These are phyloP conservation scores for Acrossocheilus wenchowensis DNA, from an alignment of 2,797 vertebrate genomes.

Conservation along the genomic window DNA sequence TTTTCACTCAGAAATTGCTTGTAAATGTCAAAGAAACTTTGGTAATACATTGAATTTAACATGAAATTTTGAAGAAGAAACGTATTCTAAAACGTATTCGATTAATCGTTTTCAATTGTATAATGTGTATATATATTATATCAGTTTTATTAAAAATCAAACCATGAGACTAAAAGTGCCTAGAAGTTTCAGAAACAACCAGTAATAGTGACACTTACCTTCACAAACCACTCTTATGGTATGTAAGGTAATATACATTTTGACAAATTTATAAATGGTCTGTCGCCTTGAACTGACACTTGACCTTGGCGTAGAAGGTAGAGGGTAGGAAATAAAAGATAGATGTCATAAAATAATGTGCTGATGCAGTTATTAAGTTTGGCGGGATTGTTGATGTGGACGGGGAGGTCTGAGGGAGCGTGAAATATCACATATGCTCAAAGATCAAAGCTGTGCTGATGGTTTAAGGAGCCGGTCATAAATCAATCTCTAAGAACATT, in stretches of 20 bases:
- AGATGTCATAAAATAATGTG: conserved; percentile 2
- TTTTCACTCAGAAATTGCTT: too few relatives aligned
- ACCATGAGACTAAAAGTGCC: not conserved
- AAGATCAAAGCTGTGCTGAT: conserved; percentile 49
- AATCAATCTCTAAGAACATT: conserved; percentile 35
- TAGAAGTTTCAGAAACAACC: not conserved
- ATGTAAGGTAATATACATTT: not conserved
- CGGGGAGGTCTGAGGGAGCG: not conserved
- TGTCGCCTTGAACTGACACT: not conserved
- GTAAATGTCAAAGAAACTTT: too few relatives aligned
- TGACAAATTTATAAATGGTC: conserved; percentile 7
- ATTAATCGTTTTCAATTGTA: too few relatives aligned
- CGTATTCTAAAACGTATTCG: too few relatives aligned
- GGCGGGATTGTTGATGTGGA: conserved; percentile 21
- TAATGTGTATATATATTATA: too few relatives aligned
- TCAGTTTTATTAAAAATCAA: not conserved
- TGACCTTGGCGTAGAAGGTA: not conserved
- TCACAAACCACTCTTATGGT: not conserved
- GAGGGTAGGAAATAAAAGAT: conserved; percentile 22
- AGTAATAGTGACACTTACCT: too few relatives aligned
- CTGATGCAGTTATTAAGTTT: conserved; percentile 34
- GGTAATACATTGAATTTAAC: too few relatives aligned
- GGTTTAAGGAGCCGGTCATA: conserved; percentile 14
- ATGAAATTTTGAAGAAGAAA: too few relatives aligned
- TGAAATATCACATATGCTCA: conserved; percentile 42